Conservation (phyloP, 2,888 invertebrate genomes). For the Myopa testacea region DNA sequence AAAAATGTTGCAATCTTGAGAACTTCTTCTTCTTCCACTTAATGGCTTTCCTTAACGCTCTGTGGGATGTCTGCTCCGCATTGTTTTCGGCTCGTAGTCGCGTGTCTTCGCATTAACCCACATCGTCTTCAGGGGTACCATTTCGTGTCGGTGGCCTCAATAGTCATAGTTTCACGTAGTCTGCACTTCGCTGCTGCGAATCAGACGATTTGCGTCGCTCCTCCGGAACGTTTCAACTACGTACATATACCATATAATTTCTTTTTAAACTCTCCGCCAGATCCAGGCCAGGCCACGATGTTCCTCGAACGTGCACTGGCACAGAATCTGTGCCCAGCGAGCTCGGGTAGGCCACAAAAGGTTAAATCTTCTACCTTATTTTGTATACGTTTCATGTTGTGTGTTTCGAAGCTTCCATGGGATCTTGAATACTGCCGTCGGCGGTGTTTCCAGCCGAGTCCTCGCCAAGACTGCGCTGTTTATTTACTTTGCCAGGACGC, state of each 20-base stretch:
- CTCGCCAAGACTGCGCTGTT: not conserved
- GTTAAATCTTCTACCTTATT: not conserved
- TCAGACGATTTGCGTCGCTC: too few species aligned
- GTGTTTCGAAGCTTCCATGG: not conserved
- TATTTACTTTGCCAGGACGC: not conserved
- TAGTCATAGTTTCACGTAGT: too few species aligned
- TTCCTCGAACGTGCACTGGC: not conserved
- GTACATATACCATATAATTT: too few species aligned
- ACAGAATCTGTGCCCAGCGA: not conserved
- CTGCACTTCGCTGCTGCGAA: too few species aligned
- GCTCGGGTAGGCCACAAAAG: not conserved
- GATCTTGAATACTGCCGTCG: not conserved
- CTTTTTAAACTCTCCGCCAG: too few species aligned
- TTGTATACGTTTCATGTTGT: not conserved
- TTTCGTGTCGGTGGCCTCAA: not conserved
- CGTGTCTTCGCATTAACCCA: not conserved
- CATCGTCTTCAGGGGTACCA: not conserved
- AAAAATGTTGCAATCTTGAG: not conserved
- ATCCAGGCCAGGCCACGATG: too few species aligned
- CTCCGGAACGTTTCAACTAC: too few species aligned
- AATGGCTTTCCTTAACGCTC: not conserved
- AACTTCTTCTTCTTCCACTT: not conserved
- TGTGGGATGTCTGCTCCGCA: not conserved
- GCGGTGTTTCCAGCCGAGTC: too few species aligned
- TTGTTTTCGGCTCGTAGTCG: not conserved